Conservation (phyloP, 2,113 vertebrate species). For the Tenebrosternarchus preto region DNA sequence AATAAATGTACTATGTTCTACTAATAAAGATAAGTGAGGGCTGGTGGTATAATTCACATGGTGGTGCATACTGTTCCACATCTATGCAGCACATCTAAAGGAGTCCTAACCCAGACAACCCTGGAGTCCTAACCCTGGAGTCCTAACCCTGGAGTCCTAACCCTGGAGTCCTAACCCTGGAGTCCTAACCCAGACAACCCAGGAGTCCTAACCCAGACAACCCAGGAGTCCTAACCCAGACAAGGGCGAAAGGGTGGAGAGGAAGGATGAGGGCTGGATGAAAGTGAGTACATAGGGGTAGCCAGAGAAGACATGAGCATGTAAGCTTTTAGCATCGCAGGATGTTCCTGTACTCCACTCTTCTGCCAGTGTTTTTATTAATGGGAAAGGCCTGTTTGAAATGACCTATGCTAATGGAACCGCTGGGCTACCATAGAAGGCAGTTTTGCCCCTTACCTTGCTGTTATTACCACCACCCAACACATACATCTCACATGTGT, state of each 20-base stretch:
- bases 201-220: too few species aligned
- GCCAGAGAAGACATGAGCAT: not conserved
- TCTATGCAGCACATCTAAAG: slow-evolving; percentile 33
- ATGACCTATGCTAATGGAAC: slow-evolving; percentile 25
- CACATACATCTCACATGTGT: not conserved
- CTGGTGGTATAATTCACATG: not conserved
- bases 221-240: too few species aligned
- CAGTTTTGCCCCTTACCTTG: slow-evolving; percentile 30
- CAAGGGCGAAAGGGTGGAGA: too few species aligned
- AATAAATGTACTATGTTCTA: too few species aligned
- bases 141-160: too few species aligned
- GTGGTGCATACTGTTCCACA: slow-evolving; percentile 18
- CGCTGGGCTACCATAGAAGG: not conserved
- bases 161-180: too few species aligned
- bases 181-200: too few species aligned
- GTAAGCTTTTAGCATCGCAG: not conserved
- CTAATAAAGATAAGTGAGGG: not conserved
- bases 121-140: too few species aligned
- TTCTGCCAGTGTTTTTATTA: not conserved
- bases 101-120: not conserved
- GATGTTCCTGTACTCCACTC: slow-evolving; percentile 19
- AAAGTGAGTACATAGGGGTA: too few species aligned
- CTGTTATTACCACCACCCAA: slow-evolving; percentile 26
- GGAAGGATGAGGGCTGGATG: too few species aligned
- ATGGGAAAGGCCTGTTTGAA: slow-evolving; percentile 7